Conservation (phyloP, 1,140 invertebrate species). For the Andricus grossulariae region DNA sequence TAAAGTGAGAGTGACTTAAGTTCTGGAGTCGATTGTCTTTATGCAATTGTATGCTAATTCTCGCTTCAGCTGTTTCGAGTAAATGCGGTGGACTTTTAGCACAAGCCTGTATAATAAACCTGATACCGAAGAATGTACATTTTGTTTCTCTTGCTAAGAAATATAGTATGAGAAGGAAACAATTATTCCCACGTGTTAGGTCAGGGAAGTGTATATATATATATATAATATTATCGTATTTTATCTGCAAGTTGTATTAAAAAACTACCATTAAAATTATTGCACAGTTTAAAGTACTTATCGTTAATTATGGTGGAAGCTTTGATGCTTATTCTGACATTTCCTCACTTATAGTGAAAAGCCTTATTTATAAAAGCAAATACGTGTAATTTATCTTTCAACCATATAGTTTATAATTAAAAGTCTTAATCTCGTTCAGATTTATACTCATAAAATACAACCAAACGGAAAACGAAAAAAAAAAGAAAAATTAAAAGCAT, state of each 20-base stretch:
- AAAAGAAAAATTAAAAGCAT: no score
- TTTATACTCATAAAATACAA: no score
- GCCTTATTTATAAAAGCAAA: no score
- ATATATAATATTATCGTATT: no score
- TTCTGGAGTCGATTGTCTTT: background rate
- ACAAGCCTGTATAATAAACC: slow-evolving; percentile 1
- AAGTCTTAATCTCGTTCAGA: no score
- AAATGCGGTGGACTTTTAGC: background rate
- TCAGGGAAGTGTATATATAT: background rate
- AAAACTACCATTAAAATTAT: background rate
- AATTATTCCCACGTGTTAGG: slow-evolving; percentile 20
- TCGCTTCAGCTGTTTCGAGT: background rate
- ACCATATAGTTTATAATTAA: no score
- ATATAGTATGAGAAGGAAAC: slow-evolving; percentile 9
- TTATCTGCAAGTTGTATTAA: background rate
- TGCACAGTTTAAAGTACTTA: no score
- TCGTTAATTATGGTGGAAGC: no score
- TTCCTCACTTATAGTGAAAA: no score
- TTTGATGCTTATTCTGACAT: no score
- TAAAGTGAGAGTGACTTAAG: background rate
- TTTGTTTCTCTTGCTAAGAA: background rate
- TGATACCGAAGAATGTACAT: background rate
- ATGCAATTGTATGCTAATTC: slow-evolving; percentile 11
- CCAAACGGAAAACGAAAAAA: no score
- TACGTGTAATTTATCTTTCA: no score